Base-by-base conservation (phyloP, 1,140 invertebrate species). In the Drosophila biarmipes region DNA sequence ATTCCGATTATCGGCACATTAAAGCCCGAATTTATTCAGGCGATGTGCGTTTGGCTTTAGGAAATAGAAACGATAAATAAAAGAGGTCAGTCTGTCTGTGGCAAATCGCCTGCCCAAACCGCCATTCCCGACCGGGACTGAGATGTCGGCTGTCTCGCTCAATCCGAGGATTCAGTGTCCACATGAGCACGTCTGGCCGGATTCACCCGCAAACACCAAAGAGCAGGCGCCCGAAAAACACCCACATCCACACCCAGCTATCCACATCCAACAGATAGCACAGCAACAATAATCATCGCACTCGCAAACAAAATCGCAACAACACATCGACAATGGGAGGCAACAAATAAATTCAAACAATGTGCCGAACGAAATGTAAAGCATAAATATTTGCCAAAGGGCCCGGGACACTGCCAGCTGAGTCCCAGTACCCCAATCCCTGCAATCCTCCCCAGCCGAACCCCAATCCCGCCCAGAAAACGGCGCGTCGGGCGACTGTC, bases 311-410 rank as follows among this genome's bases (percentile, higher is more conserved):
- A 67, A 78, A 82, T 82, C 59, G 75, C 84, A 87, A 82, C 80
- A 78, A 75, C 71, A 61, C 55, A 80, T 64, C 79, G 69, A 89
- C 82, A 87, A 87, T 72, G 69, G 64, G 55, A 57, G 63, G 64
- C 69, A 79, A 73, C 82, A 87, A 87, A 87, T 89, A 89, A 89
- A 89, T 89, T 89, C 79, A 89, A 89, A 89, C 84, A 89, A 89
- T 89, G 79, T 82, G 82, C 81, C 81, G 81, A 86, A 86, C 57
- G 78, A 87, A 87, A 87, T 82, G 82, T 87, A 82, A 82, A 87
- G 78, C 84, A 89, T 89, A 84, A 89, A 89, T 89, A 89, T 89
- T 89, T 89, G 84, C 79, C 53, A 89, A 89, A 89, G 84, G 72
- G 79, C 46, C 67, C 71, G 71, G 62, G 51, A 68, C 63, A 49